Evolutionary conservation across 2,888 invertebrate genomes (phyloP).

Genomic region (Mantis religiosa): DNA sequence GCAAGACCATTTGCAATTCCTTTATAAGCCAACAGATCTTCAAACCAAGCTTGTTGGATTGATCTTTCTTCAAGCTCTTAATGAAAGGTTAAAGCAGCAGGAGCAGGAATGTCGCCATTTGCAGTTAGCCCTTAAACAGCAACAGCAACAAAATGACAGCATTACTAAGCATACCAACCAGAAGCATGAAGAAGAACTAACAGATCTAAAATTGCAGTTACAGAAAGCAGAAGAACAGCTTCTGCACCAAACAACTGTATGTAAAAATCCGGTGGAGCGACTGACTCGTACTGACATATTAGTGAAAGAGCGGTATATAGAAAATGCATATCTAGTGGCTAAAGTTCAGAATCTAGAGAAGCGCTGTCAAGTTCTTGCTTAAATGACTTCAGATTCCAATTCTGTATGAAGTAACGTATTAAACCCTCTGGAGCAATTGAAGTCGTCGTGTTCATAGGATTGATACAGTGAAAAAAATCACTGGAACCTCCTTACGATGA

Average conservation of each 20-base stretch:
- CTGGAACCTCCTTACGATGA: no score
- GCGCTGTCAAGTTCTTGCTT: constrained; percentile 49
- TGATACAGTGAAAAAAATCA: no score
- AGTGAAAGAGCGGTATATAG: constrained; percentile 78
- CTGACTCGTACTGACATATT: constrained; percentile 69
- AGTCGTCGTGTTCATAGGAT: background rate
- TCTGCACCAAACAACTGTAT: constrained; percentile 51
- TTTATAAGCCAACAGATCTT: background rate
- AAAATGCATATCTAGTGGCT: constrained; percentile 74
- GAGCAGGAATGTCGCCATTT: constrained; percentile 61
- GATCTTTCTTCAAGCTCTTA: constrained; percentile 37
- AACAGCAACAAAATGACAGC: constrained; percentile 59
- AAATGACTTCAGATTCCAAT: constrained; percentile 44
- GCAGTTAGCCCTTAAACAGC: constrained; percentile 58
- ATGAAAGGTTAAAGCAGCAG: constrained; percentile 46
- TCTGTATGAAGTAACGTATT: constrained; percentile 39
- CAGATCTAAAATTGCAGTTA: constrained; percentile 51
- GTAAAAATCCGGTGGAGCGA: constrained; percentile 59
- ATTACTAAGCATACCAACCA: constrained; percentile 57
- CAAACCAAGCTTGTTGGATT: constrained; percentile 34
- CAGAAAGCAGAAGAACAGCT: constrained; percentile 53
- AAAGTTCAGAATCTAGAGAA: constrained; percentile 57
- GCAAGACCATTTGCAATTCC: no score
- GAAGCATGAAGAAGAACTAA: constrained; percentile 53
- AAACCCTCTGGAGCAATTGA: background rate